Conservation (phyloP, 1,140 invertebrate genomes). For the Drosophila triauraria region DNA sequence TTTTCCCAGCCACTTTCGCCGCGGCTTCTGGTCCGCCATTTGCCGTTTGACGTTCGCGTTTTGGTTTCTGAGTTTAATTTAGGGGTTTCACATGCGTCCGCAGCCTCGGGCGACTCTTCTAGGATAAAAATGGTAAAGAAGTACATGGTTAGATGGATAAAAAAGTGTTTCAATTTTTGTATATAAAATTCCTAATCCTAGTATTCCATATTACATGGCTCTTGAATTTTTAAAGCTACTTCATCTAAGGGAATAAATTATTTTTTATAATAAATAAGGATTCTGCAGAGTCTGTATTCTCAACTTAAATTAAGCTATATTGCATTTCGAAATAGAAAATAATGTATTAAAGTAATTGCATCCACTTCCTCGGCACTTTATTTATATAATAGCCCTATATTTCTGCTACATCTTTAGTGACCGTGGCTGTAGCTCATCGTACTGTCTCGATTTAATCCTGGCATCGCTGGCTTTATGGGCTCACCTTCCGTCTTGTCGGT, state of each 20-base stretch:
- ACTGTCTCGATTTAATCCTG: slow-evolving; percentile 2
- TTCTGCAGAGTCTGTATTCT: neutral
- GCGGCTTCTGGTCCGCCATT: slow-evolving; percentile 31
- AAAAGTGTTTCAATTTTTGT: neutral
- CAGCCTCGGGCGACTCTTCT: slow-evolving; percentile 20
- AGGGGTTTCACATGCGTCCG: slow-evolving; percentile 59
- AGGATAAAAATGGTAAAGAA: slow-evolving; percentile 1
- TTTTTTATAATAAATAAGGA: neutral
- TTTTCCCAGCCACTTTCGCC: slow-evolving; percentile 28
- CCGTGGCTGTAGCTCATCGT: neutral
- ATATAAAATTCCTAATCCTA: neutral
- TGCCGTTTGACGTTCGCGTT: slow-evolving; percentile 40
- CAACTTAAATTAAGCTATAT: neutral
- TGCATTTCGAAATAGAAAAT: neutral
- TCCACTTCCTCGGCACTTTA: no score
- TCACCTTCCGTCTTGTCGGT: slow-evolving; percentile 12
- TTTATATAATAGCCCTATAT: neutral
- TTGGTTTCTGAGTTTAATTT: slow-evolving; percentile 70
- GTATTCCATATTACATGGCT: neutral
- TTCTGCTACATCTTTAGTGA: neutral
- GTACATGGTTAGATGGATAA: neutral
- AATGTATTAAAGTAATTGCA: neutral
- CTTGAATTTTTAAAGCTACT: no score
- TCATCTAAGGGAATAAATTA: neutral
- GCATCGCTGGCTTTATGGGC: neutral